These are phyloP conservation scores for Elysia crispata DNA, from an alignment of 2,888 invertebrate genomes.

Conservation along the genomic window DNA sequence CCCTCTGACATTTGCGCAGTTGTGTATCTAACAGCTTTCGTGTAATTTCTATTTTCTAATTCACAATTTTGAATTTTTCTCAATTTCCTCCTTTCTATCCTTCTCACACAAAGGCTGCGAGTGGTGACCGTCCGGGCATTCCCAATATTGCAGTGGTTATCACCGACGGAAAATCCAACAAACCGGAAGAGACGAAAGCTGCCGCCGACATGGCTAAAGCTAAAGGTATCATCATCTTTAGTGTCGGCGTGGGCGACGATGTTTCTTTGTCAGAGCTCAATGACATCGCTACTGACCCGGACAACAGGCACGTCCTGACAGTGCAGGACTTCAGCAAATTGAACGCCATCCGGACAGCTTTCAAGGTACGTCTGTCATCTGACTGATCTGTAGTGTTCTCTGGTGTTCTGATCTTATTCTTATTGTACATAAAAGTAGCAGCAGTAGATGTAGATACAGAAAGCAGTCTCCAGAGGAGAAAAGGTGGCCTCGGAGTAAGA, in stretches of 20 bases:
- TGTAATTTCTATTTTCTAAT: too few species aligned
- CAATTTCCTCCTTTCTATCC: too few species aligned
- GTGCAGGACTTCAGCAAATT: constrained; percentile 64
- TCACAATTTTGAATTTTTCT: too few species aligned
- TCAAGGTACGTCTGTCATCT: too few species aligned
- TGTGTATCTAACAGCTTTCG: too few species aligned
- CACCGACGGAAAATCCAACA: constrained; percentile 66
- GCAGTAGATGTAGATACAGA: too few species aligned
- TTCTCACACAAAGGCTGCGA: constrained; percentile 27
- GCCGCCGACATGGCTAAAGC: constrained; percentile 59
- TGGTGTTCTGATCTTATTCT: too few species aligned
- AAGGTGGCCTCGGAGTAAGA: too few species aligned
- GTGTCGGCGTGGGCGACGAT: constrained; percentile 64
- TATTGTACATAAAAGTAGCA: too few species aligned
- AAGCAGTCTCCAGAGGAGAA: too few species aligned
- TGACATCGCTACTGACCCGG: constrained; percentile 69
- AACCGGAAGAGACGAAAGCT: constrained; percentile 59
- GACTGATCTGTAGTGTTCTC: too few species aligned
- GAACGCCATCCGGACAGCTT: constrained; percentile 58
- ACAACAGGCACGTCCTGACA: constrained; percentile 63
- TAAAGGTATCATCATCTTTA: constrained; percentile 60
- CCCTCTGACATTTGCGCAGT: too few species aligned
- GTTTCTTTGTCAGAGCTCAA: constrained; percentile 62
- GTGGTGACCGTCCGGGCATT: constrained; percentile 65
- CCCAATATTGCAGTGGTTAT: constrained; percentile 67